Conservation (phyloP, 2,888 invertebrate genomes). For the Lasioglossum morio region DNA sequence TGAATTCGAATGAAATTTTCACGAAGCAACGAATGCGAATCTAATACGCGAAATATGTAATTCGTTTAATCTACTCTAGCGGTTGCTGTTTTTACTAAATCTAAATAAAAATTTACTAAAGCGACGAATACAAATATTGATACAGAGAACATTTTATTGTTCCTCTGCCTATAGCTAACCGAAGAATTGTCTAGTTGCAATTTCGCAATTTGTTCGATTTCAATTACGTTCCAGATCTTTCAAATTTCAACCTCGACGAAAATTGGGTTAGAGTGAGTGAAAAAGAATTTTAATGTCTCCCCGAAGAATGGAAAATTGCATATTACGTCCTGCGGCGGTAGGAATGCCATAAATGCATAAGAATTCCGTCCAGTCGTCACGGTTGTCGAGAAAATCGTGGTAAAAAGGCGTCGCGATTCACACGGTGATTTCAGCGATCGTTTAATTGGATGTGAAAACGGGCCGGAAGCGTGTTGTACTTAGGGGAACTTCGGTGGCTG, state of each 20-base stretch:
- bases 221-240: neutral
- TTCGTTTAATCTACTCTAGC: neutral
- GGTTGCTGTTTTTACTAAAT: neutral
- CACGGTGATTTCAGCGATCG: conserved; percentile 18
- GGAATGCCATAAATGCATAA: conserved; percentile 1
- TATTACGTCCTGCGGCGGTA: neutral
- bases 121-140: neutral
- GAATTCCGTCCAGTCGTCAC: neutral
- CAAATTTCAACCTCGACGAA: neutral
- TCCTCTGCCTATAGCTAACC: neutral
- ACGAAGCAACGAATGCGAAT: neutral
- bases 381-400: neutral
- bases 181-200: neutral
- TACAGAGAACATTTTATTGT: neutral
- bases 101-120: neutral
- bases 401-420: conserved; percentile 6
- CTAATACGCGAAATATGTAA: neutral
- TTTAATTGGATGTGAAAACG: conserved; percentile 42
- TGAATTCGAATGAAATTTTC: neutral
- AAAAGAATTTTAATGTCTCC: conserved; percentile 1
- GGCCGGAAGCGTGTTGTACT: conserved; percentile 11
- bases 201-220: neutral
- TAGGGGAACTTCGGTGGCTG: conserved; percentile 13
- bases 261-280: neutral
- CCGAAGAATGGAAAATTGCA: neutral